Evolutionary conservation across 2,888 invertebrate species (phyloP).

Genomic region (Amphipoea oculea): DNA sequence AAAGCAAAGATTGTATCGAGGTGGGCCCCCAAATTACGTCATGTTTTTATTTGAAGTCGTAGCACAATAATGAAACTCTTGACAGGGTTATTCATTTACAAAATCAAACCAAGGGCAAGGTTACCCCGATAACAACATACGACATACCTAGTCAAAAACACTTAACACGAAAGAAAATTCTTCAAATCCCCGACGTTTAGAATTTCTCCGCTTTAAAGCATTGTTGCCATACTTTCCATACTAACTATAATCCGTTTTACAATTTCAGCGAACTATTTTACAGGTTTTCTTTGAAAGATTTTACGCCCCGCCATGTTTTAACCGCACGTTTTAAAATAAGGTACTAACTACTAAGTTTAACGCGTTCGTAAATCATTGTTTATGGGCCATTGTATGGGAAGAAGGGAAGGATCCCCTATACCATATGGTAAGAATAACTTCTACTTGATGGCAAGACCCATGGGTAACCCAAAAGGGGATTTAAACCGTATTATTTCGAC

Average conservation of each 20-base stretch:
- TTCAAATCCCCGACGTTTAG: conserved; percentile 23
- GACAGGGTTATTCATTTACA: conserved; percentile 23
- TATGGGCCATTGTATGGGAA: conserved; percentile 80
- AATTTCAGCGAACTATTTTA: conserved; percentile 49
- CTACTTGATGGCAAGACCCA: conserved; percentile 47
- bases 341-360: conserved; percentile 69
- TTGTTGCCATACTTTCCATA: conserved; percentile 16
- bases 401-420: conserved; percentile 76
- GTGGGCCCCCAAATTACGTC: conserved; percentile 8
- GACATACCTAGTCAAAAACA: not conserved
- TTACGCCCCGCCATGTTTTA: conserved; percentile 44
- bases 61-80: conserved; percentile 14
- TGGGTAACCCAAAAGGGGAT: not conserved
- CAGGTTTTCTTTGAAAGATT: conserved; percentile 55
- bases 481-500: not conserved
- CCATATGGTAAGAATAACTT: conserved; percentile 75
- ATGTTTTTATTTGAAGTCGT: conserved; percentile 3
- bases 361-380: conserved; percentile 84
- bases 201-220: conserved; percentile 29
- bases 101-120: conserved; percentile 38
- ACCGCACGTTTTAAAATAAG: conserved; percentile 70
- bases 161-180: conserved; percentile 31
- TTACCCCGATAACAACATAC: conserved; percentile 5
- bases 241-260: conserved; percentile 18
- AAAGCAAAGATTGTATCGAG: too few relatives aligned